Conservation (phyloP, 2,888 invertebrate species). For the Cataglyphis rosenhaueri region DNA sequence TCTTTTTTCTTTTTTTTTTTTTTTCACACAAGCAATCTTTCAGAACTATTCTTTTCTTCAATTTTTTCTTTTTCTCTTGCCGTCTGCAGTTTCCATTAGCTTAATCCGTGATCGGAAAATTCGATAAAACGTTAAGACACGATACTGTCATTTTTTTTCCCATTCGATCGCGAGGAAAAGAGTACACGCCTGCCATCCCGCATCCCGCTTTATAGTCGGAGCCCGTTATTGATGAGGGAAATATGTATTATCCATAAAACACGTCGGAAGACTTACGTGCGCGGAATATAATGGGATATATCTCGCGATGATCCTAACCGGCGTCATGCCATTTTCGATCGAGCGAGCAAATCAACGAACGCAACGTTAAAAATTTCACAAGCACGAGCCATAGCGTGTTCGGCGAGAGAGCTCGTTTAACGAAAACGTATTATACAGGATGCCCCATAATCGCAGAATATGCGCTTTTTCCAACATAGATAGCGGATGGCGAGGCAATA, state of each 20-base stretch:
- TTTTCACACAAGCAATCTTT: neutral
- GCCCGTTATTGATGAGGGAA: conserved; percentile 60
- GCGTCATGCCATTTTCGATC: conserved; percentile 30
- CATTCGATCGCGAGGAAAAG: conserved; percentile 39
- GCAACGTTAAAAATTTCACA: neutral
- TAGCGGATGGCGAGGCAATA: neutral
- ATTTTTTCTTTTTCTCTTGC: neutral
- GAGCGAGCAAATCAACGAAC: neutral
- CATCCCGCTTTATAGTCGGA: conserved; percentile 58
- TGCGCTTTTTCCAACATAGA: neutral
- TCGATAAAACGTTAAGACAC: conserved; percentile 65
- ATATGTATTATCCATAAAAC: conserved; percentile 66
- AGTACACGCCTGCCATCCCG: conserved; percentile 45
- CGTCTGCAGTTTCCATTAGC: conserved; percentile 52
- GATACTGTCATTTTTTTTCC: conserved; percentile 53
- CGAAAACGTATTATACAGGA: neutral
- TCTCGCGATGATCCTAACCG: conserved; percentile 36
- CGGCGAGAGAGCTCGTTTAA: no score
- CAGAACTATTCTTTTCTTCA: neutral
- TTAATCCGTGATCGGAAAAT: conserved; percentile 61
- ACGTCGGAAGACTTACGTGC: conserved; percentile 50
- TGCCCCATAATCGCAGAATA: neutral
- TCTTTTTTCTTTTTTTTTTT: neutral
- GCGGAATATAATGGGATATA: conserved; percentile 14
- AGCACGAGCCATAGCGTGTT: no score